Evolutionary conservation across 2,113 vertebrate species (phyloP).

Genomic region (Tylochromis polylepis): DNA sequence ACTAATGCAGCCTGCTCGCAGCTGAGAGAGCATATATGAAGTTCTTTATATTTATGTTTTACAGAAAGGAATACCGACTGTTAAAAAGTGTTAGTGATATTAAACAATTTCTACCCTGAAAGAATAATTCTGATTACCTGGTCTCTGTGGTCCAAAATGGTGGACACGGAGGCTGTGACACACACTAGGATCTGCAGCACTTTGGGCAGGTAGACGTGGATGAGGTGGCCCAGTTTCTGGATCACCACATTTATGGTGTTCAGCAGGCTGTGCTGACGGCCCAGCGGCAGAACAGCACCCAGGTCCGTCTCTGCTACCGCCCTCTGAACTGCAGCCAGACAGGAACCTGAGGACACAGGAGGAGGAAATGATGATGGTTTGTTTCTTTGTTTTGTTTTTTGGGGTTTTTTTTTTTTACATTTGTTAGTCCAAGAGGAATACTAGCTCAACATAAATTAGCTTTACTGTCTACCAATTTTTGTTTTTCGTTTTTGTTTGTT

Average conservation of each 20-base stretch:
- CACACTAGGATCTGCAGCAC: constrained; percentile 92
- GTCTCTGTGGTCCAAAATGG: constrained; percentile 79
- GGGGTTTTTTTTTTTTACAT: too few species aligned
- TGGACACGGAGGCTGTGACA: constrained; percentile 78
- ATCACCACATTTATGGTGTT: constrained; percentile 85
- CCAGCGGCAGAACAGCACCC: constrained; percentile 83
- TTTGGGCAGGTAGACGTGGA: constrained; percentile 82
- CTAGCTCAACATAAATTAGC: background rate
- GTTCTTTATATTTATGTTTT: background rate
- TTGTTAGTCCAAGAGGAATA: background rate
- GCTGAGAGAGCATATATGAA: constrained; percentile 48
- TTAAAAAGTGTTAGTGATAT: background rate
- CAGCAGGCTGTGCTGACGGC: constrained; percentile 88
- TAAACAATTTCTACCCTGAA: background rate
- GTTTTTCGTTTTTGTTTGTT: too few species aligned
- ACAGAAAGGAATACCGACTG: background rate
- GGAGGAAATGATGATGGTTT: rapidly evolving
- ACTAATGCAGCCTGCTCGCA: constrained; percentile 82
- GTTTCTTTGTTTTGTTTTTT: too few species aligned
- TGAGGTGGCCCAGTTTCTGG: constrained; percentile 88
- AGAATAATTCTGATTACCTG: constrained; percentile 71
- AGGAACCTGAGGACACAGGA: constrained; percentile 70
- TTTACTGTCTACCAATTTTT: too few species aligned
- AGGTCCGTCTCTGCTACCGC: constrained; percentile 76
- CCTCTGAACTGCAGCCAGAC: constrained; percentile 79